Evolutionary conservation across 1,140 invertebrate species (phyloP).

Genomic region (Drosophila persimilis): DNA sequence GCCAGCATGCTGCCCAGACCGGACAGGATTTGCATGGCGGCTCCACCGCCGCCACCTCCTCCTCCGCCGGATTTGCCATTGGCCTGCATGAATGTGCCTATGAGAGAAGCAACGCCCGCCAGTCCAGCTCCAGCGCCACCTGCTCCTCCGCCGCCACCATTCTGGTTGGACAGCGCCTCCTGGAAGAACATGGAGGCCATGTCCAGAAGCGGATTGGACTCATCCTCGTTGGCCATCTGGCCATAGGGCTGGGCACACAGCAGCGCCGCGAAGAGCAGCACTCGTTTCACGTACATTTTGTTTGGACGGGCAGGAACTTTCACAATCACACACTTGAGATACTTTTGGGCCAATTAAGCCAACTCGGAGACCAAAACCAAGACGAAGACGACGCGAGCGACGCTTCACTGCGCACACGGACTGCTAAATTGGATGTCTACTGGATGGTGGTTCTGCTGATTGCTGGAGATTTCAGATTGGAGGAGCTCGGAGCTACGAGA

Average conservation of each 20-base stretch:
- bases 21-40: slow-evolving; percentile 82
- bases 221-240: slow-evolving; percentile 80
- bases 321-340: slow-evolving; percentile 80
- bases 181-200: slow-evolving; percentile 85
- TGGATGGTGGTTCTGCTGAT: slow-evolving; percentile 4
- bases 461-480: slow-evolving; percentile 17
- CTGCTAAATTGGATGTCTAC: slow-evolving; percentile 10
- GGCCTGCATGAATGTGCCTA: slow-evolving; percentile 85
- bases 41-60: slow-evolving; percentile 65
- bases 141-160: slow-evolving; percentile 78
- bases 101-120: slow-evolving; percentile 80
- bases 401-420: slow-evolving; percentile 69
- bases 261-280: slow-evolving; percentile 66
- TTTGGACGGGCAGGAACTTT: slow-evolving; percentile 71
- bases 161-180: slow-evolving; percentile 84
- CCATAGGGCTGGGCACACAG: slow-evolving; percentile 72
- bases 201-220: slow-evolving; percentile 84
- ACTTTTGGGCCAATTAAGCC: slow-evolving; percentile 75
- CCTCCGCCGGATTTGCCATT: slow-evolving; percentile 80
- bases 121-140: slow-evolving; percentile 83
- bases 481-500: slow-evolving; percentile 7
- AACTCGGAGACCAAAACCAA: slow-evolving; percentile 56
- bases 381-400: slow-evolving; percentile 44
- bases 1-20: slow-evolving; percentile 82
- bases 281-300: slow-evolving; percentile 71